A percentile compares a stretch with the other conserved stretches of the same genome.
Evolutionary conservation across 2,113 vertebrate species (phyloP).

Genomic region (Oxyura jamaicensis): DNA sequence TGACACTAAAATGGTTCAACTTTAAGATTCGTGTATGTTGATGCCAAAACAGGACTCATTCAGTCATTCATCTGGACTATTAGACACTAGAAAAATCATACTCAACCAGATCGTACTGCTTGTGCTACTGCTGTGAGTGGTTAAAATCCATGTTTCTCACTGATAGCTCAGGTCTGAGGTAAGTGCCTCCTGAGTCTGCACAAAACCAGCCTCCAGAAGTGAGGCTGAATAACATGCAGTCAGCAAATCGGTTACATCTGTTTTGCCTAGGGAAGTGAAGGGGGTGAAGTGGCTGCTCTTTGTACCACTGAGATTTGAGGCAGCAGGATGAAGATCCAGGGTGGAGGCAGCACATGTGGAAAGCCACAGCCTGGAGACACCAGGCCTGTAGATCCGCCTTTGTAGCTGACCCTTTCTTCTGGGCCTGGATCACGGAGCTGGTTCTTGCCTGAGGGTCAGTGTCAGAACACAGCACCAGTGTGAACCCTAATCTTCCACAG

Average conservation of each 20-base stretch:
- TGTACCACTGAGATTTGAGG: not conserved
- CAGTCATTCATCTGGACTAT: not conserved
- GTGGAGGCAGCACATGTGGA: rapidly evolving
- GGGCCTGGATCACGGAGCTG: not conserved
- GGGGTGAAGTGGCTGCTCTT: not conserved
- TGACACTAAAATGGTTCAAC: not conserved
- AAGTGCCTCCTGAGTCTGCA: not conserved
- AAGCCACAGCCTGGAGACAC: not conserved
- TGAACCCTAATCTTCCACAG: not conserved
- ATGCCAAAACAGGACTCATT: not conserved
- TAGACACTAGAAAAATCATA: not conserved
- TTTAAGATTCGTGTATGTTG: not conserved
- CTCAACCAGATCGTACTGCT: not conserved
- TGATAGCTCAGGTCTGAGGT: not conserved
- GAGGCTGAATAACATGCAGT: not conserved
- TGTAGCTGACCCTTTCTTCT: not conserved
- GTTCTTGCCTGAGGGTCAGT: not conserved
- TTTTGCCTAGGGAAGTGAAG: not conserved
- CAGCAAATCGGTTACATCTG: not conserved
- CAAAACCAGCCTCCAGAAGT: not conserved
- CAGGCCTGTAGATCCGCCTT: not conserved
- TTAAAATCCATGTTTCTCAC: not conserved
- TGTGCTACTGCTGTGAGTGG: not conserved
- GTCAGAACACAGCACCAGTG: not conserved
- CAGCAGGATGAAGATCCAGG: not conserved